phyloP scores from a whole-genome alignment of 2,797 vertebrate species.

The Myotis daubentonii region DNA sequence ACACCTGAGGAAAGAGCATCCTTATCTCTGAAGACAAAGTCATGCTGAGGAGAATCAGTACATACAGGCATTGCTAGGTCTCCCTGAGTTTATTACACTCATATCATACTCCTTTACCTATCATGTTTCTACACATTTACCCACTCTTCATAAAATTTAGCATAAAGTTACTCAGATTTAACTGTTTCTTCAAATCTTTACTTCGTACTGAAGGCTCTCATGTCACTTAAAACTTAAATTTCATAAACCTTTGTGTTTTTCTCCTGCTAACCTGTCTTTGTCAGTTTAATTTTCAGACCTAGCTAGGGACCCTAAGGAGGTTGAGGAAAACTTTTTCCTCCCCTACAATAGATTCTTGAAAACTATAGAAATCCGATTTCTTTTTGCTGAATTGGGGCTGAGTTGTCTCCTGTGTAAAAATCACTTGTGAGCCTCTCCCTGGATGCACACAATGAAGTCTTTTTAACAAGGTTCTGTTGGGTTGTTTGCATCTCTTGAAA shows the following conservation, averaged over 20 bases:
- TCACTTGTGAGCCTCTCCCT: background rate
- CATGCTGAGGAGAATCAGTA: background rate
- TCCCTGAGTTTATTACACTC: background rate
- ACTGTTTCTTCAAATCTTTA: background rate
- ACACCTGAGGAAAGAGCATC: background rate
- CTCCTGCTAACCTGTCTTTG: background rate
- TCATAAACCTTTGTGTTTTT: background rate
- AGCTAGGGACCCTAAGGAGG: background rate
- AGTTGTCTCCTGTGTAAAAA: background rate
- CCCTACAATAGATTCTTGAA: background rate
- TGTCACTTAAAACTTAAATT: background rate
- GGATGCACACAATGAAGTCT: background rate
- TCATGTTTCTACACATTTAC: background rate
- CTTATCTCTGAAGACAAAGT: background rate
- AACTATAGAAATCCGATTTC: slow-evolving; percentile 51
- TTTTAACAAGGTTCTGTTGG: slow-evolving; percentile 51
- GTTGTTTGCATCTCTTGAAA: slow-evolving; percentile 57
- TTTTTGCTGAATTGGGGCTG: slow-evolving; percentile 19
- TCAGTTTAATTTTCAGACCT: slow-evolving; percentile 5
- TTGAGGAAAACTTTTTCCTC: background rate
- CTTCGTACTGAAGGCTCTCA: background rate
- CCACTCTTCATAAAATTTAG: background rate
- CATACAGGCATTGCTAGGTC: background rate
- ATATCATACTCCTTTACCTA: background rate
- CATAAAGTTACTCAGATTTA: background rate